Base-by-base conservation (phyloP, 2,113 vertebrate genomes). In the Megalops atlanticus region DNA sequence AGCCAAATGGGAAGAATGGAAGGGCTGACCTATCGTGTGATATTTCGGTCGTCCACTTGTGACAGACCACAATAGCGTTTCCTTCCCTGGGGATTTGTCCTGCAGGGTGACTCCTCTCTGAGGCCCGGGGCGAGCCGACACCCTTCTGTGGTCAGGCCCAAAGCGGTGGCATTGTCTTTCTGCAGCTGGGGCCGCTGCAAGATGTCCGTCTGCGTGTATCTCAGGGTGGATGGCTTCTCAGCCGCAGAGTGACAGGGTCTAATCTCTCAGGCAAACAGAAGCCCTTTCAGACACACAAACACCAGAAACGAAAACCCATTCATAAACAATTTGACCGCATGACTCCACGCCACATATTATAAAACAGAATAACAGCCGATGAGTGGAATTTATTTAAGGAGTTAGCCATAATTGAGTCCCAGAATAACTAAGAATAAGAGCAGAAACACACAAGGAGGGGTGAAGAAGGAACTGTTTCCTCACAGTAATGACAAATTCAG, bases 1-100 rank as follows among this genome's bases (percentile, higher is more conserved):
- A 86, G 80, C 82, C 47, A 77, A 78, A 77, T 12, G 31, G 54
- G 43, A 80, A 75, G 79, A 88, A 84, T 74, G 80, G 80, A 82
- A 47, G 71, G 77, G 81, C 84, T 74, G 81, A 85, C 79, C 87
- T 83, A 79, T 76, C 70, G 84, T 81, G 75, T 64, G 86, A 87
- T 86, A 89, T 90, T 91, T 91, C 84, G 84, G 70, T 73, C 83
- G 83, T 86, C 81, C 80, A 82, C 85, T 87, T 79, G 45, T 41
- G 80, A 85, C 85, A 74, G 85, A 86, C 86, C 86, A 91, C 90
- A 91, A 89, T 86, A 80, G 89, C 69, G 74, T 85, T 90, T 91
- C 89, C 91, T 90, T 92, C 84, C 91, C 70, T 41, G 52, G 81
- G 24, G 77, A 84, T 84, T 82, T 79, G 80, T 86, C 86, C 69